These are phyloP conservation scores for Lepisosteus osseus DNA, from an alignment of 2,113 vertebrate species.

Conservation along the genomic window DNA sequence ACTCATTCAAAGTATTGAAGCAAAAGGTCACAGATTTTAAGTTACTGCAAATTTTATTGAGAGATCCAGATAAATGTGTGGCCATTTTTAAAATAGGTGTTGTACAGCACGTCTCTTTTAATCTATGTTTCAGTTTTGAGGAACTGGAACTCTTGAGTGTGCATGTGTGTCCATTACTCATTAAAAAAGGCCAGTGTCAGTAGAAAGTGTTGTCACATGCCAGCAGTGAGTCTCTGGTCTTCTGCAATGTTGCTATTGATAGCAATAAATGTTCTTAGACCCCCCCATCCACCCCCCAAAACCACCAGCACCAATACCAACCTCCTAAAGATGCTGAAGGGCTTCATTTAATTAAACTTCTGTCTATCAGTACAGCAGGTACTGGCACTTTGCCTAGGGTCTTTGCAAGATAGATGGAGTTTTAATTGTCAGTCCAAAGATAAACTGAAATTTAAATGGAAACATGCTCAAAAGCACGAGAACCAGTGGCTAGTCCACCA, in stretches of 20 bases:
- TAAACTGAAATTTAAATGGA: conserved; percentile 44
- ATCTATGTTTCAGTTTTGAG: not conserved
- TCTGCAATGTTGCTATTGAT: conserved; percentile 16
- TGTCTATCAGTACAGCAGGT: conserved; percentile 36
- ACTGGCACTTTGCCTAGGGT: conserved; percentile 29
- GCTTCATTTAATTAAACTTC: conserved; percentile 49
- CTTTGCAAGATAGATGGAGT: conserved; percentile 36
- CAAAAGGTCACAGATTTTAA: no score
- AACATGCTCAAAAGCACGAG: conserved; percentile 7
- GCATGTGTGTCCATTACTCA: not conserved
- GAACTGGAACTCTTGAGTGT: not conserved
- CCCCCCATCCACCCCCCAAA: not conserved
- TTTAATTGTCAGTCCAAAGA: conserved; percentile 44
- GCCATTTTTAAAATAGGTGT: no score
- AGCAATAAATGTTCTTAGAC: conserved; percentile 8
- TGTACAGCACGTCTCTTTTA: not conserved
- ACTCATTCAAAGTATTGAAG: no score
- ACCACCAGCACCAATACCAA: not conserved
- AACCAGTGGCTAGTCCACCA: not conserved
- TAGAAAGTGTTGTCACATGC: not conserved
- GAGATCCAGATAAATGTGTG: no score
- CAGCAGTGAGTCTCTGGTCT: conserved; percentile 1
- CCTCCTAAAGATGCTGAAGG: conserved; percentile 32
- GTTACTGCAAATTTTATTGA: no score
- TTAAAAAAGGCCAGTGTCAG: not conserved